Evolutionary conservation across 2,113 vertebrate genomes (phyloP).

Genomic region (Galemys pyrenaicus): DNA sequence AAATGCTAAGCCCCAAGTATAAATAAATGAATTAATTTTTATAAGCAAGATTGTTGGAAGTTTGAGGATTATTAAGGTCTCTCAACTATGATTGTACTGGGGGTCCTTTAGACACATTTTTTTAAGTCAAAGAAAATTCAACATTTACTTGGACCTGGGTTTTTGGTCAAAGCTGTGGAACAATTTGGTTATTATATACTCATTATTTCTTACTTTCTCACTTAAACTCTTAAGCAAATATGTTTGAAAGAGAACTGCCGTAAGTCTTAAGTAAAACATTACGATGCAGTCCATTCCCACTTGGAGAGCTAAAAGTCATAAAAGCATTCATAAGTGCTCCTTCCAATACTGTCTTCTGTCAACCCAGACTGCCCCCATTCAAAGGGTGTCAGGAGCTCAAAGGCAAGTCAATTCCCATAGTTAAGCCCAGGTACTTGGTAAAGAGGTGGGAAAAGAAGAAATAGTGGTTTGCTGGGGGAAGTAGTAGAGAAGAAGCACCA

Average conservation of each 20-base stretch:
- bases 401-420: not conserved
- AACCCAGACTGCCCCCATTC: not conserved
- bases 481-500: not conserved
- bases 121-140: constrained; percentile 31
- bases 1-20: not conserved
- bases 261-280: not conserved
- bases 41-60: not conserved
- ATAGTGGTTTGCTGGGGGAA: not conserved
- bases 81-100: not conserved
- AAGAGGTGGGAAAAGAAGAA: not conserved
- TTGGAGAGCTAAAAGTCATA: not conserved
- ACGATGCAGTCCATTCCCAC: not conserved
- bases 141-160: not conserved
- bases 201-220: not conserved
- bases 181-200: constrained; percentile 26
- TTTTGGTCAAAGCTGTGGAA: not conserved
- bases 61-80: not conserved
- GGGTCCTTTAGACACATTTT: not conserved
- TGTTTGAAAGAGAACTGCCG: constrained; percentile 17
- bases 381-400: not conserved
- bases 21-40: constrained; percentile 24
- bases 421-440: not conserved
- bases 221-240: constrained; percentile 1
- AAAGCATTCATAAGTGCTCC: not conserved
- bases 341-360: not conserved